Base-by-base conservation (phyloP, 2,113 vertebrate species). In the Vimba vimba region DNA sequence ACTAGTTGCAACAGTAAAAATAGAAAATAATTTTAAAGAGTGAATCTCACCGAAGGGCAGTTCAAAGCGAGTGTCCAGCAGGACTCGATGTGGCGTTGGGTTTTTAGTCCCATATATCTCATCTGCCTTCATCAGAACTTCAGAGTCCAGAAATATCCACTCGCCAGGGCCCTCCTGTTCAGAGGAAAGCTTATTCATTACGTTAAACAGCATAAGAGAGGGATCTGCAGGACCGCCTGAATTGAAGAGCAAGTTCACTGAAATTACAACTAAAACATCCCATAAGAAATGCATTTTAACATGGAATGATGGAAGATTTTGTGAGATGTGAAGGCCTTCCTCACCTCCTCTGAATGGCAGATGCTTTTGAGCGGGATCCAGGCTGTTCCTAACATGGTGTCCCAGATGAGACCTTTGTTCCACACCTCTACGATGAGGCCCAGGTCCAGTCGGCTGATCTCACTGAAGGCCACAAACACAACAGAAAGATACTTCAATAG, bases 351-450 rank as follows among this genome's bases (percentile, higher is more conserved):
- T 0, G 97, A 97, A 39, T 98, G 97, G 27, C 94, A 95, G 93
- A 99, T 93, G 60, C 93, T 94, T 89, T 96, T 96, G 79, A 99
- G 92, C 43, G 97, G 97, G 82, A 99, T 97, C 97, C 97, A 99
- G 68, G 96, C 91, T 0, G 97, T 99, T 30, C 98, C 98, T 90
- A 99, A 94, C 96, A 99, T 96, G 4, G 98, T 99, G 93, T 99
- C 98, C 98, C 98, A 99, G 91, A 99, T 99, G 78, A 99, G 95
- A 23, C 98, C 98, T 94, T 99, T 99, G 95, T 99, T 98, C 98
- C 98, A 99, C 45, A 99, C 97, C 90, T 99, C 98, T 83, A 99
- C 97, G 68, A 97, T 97, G n/a, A 99, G 95, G 69, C 98, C 97
- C 25, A 99, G 95, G 92, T 99, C 98, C 94, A 99, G 91, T 6